Evolutionary conservation across 2,888 invertebrate genomes (phyloP), one percentile per base, ranked within the genome.

Genomic region (Agonopterix arenella): DNA sequence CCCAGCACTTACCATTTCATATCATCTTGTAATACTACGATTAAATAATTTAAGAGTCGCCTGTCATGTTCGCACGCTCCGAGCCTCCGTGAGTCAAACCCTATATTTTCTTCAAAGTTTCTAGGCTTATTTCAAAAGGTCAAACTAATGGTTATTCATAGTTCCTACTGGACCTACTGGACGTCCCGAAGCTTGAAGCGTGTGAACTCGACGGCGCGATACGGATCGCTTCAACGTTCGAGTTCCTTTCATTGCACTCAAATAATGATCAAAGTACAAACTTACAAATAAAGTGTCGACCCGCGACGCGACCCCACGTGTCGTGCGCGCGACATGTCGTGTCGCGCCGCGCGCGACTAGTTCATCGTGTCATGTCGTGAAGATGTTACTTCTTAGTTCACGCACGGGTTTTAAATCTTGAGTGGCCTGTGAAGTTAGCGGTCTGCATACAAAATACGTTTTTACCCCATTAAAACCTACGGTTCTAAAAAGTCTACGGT

Each of bases 181-280:
- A 28, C 28, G 5, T 28, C 28, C 28, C 28, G 7, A 5, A 5
- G 28, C 28, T 28, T 28, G 10, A 28, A 28, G 28, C 28, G 45
- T 18, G 10, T 45, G 36, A 36, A 62, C 56, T 28, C 28, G 28
- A 28, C 28, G 28, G 28, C 28, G 28, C 28, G 28, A 28, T 28
- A 28, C 28, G 28, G 28, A 28, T 28, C 28, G 28, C 28, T 28
- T 28, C 28, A 28, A 28, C 2, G 28, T 28, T 59, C 61, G 62
- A 66, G 63, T 63, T 65, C 66, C 60, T 46, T 41, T 43, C 28
- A 11, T 54, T 60, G 67, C 70, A 67, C 69, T 68, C 63, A 59
- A 65, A 52, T 54, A 55, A 67, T 66, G 66, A 69, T 66, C 66
- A 68, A 73, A 73, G 73, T 73, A 62, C 62, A 62, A 60, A 62